Percentiles rank a stretch among this genome's conserved stretches.
Conservation (phyloP, 2,797 vertebrate genomes). For the Apogon hyalosoma region DNA sequence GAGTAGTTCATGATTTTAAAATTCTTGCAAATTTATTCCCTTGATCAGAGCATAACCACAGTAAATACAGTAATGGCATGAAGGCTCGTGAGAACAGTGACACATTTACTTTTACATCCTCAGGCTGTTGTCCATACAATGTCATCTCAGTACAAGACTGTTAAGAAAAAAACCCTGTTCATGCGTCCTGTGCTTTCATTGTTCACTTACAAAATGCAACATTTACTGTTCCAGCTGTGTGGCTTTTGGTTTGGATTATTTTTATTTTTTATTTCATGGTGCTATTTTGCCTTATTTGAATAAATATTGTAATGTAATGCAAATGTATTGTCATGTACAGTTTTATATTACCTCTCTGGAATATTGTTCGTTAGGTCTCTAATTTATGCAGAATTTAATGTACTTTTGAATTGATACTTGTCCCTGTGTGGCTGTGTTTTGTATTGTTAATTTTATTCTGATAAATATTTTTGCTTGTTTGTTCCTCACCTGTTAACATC, state of each 20-base stretch:
- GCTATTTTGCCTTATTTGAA: constrained; percentile 79
- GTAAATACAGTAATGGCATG: constrained; percentile 51
- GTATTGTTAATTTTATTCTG: constrained; percentile 76
- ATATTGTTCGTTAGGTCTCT: constrained; percentile 78
- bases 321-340: constrained; percentile 86
- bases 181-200: constrained; percentile 58
- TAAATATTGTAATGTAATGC: constrained; percentile 84
- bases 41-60: constrained; percentile 54
- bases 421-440: constrained; percentile 76
- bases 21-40: constrained; percentile 39
- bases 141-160: constrained; percentile 20
- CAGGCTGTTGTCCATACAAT: constrained; percentile 19
- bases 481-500: constrained; percentile 65
- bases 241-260: constrained; percentile 56
- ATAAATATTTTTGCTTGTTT: constrained; percentile 69
- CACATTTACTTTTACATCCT: constrained; percentile 24
- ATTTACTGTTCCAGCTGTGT: constrained; percentile 68
- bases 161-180: constrained; percentile 26
- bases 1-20: constrained; percentile 57
- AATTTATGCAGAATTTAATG: constrained; percentile 83
- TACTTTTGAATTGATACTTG: constrained; percentile 76
- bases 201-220: constrained; percentile 63
- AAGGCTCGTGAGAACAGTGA: constrained; percentile 52
- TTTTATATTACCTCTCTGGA: constrained; percentile 83
- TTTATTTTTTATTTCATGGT: constrained; percentile 70